Base-by-base conservation (phyloP, 2,797 vertebrate genomes). In the Micropoecilia bifurca region DNA sequence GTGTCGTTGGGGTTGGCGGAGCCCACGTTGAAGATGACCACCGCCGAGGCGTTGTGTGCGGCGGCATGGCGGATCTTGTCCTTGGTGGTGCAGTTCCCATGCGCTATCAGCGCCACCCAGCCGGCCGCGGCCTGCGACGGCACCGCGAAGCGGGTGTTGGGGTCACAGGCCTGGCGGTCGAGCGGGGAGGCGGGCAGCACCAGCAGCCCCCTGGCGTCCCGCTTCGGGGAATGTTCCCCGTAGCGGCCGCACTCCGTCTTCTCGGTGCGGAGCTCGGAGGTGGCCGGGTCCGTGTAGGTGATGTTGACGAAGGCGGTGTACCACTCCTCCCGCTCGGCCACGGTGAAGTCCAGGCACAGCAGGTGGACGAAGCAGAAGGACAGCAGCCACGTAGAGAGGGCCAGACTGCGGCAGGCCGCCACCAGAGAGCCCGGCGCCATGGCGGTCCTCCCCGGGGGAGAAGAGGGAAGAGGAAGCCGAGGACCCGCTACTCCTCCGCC, bases 301-400 rank as follows among this genome's bases (percentile, higher is more conserved):
- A 99, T 97, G 96, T 99, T 99, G 76, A 99, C 98, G 93, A 99
- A 99, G 81, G 98, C 98, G 74, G 98, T 99, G 96, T 99, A 99
- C 98, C 98, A 99, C 92, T 99, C 98, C 96, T 99, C 98, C 86
- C 97, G 97, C 94, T 98, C 98, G 50, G 98, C 98, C 95, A 97
- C 98, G 12, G 98, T 99, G 93, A 99, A 98, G 95, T 99, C 98
- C 95, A 99, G 93, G 89, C 98, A 97, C 83, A 98, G 95, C 92
- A 99, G 95, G 95, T 98, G 98, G 80, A 99, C 97, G 94, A 98
- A 98, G 95, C 98, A 98, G 95, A 98, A 97, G 92, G 97, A 98
- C 69, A 99, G 96, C 94, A 99, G 97, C 98, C 98, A 98, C 94
- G 97, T 98, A 88, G 97, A 98, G 88, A 99, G 97, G 77, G 98